Evolutionary conservation across 2,888 invertebrate species (phyloP).

Genomic region (Cantharis lateralis): DNA sequence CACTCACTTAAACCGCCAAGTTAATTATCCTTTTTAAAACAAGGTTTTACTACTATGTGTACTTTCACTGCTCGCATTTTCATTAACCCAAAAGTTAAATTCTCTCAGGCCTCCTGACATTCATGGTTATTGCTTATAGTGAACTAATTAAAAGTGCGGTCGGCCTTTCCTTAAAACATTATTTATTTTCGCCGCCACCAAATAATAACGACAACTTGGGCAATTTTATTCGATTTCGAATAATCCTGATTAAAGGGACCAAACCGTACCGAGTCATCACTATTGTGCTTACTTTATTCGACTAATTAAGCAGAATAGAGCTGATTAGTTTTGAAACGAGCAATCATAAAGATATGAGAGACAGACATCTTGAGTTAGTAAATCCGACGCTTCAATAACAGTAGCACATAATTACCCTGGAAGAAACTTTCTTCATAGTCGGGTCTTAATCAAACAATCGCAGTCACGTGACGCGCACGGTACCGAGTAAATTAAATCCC

Average conservation of each 20-base stretch:
- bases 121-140: not conserved
- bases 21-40: constrained; percentile 2
- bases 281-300: not conserved
- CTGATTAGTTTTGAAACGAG: constrained; percentile 4
- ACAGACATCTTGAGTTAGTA: constrained; percentile 10
- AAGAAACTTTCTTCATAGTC: constrained; percentile 21
- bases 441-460: constrained; percentile 37
- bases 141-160: not conserved
- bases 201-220: not conserved
- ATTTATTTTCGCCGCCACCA: not conserved
- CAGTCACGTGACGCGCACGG: constrained; percentile 35
- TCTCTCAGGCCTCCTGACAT: not conserved
- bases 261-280: not conserved
- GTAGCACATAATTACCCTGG: constrained; percentile 7
- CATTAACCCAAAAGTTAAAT: constrained; percentile 4
- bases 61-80: constrained; percentile 3
- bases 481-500: constrained; percentile 42
- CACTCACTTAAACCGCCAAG: not conserved
- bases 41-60: not conserved
- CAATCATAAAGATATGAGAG: constrained; percentile 9
- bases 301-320: not conserved
- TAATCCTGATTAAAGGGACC: not conserved
- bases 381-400: constrained; percentile 9
- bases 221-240: not conserved
- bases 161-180: not conserved